phyloP scores from a whole-genome alignment of 1,140 invertebrate genomes.

The Bombus sibiricus region DNA sequence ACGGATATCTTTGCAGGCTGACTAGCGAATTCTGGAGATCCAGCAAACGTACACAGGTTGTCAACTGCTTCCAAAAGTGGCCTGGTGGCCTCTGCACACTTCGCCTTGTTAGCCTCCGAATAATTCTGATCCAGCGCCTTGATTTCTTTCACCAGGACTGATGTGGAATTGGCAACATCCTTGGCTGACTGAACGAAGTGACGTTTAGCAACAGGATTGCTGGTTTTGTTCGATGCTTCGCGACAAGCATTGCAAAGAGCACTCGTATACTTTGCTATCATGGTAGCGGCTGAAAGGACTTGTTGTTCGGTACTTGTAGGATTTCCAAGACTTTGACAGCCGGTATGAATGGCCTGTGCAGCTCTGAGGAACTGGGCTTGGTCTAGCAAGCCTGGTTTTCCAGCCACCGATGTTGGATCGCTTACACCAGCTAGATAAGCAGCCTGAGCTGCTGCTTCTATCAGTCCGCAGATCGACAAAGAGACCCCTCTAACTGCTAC shows the following conservation, averaged over 20 bases:
- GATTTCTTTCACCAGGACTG: conserved; percentile 96
- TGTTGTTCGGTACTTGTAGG: conserved; percentile 90
- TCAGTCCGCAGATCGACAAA: conserved; percentile 93
- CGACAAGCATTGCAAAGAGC: conserved; percentile 97
- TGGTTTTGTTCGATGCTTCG: conserved; percentile 94
- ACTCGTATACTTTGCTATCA: conserved; percentile 98
- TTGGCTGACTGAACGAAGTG: conserved; percentile 99
- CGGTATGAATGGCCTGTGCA: conserved; percentile 93
- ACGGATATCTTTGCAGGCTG: conserved; percentile 95
- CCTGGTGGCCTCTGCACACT: conserved; percentile 91
- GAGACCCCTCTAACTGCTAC: conserved; percentile 93
- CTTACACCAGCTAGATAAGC: conserved; percentile 97
- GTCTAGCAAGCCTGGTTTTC: conserved; percentile 95
- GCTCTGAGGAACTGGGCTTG: conserved; percentile 94
- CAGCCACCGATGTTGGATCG: conserved; percentile 95
- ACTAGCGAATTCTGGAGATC: conserved; percentile 94
- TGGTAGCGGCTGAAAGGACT: conserved; percentile 94
- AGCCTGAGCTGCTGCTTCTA: conserved; percentile 97
- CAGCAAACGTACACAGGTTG: conserved; percentile 95
- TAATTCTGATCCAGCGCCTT: conserved; percentile 95
- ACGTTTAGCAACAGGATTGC: conserved; percentile 95
- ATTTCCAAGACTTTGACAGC: conserved; percentile 92
- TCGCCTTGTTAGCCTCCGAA: conserved; percentile 88
- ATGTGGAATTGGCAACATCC: conserved; percentile 98
- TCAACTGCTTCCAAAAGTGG: conserved; percentile 96